Conservation (phyloP, 2,797 vertebrate genomes). For the Dallia pectoralis region DNA sequence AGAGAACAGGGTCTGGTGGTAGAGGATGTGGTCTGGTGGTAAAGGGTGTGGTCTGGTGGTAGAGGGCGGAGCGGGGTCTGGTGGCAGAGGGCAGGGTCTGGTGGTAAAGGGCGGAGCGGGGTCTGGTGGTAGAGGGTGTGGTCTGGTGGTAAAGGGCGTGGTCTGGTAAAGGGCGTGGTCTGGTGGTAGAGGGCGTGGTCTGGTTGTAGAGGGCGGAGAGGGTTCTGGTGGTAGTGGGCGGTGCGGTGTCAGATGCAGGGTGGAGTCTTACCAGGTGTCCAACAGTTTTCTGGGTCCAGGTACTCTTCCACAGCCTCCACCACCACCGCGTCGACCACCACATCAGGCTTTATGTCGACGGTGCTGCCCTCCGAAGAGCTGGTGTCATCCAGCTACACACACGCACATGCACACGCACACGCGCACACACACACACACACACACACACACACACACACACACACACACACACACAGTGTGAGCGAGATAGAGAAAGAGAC, state of each 20-base stretch:
- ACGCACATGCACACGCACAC: background rate
- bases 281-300: constrained; percentile 92
- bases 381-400: constrained; percentile 89
- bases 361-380: constrained; percentile 98
- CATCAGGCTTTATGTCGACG: constrained; percentile 96
- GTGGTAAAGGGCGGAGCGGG: constrained; percentile 16
- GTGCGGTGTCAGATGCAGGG: constrained; percentile 21
- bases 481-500: background rate
- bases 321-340: constrained; percentile 90
- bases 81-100: too few species aligned
- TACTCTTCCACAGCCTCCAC: constrained; percentile 96
- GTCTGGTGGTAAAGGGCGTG: too few species aligned
- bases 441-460: constrained; percentile 17
- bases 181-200: too few species aligned
- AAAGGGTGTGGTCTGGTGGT: too few species aligned
- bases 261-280: constrained; percentile 87
- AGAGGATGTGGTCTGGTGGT: too few species aligned
- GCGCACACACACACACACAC: constrained; percentile 12
- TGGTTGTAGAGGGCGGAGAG: too few species aligned
- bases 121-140: too few species aligned
- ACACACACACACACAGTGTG: constrained; percentile 1
- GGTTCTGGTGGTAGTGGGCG: constrained; percentile 38
- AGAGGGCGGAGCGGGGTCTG: background rate
- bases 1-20: background rate
- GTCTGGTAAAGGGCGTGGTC: too few species aligned